Evolutionary conservation across 2,888 invertebrate species (phyloP).

Genomic region (Cerastis rubricosa): DNA sequence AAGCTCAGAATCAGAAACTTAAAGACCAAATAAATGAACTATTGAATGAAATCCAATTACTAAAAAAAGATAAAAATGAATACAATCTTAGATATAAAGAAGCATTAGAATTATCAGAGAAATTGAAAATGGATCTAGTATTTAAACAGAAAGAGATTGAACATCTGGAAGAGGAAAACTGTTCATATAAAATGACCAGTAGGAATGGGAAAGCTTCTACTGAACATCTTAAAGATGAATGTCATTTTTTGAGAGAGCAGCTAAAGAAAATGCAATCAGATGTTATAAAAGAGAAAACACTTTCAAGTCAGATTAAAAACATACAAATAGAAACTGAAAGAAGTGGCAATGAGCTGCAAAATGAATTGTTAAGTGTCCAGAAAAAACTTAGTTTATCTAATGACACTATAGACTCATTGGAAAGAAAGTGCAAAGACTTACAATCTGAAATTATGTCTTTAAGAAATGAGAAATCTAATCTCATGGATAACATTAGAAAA

Average conservation of each 20-base stretch:
- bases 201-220: slow-evolving; percentile 85
- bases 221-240: slow-evolving; percentile 86
- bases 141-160: slow-evolving; percentile 86
- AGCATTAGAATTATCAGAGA: slow-evolving; percentile 81
- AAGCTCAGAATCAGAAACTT: slow-evolving; percentile 78
- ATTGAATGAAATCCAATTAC: slow-evolving; percentile 77
- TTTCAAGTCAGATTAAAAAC: slow-evolving; percentile 91
- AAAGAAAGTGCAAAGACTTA: slow-evolving; percentile 90
- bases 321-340: slow-evolving; percentile 95
- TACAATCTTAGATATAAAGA: slow-evolving; percentile 84
- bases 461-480: slow-evolving; percentile 91
- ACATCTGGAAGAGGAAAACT: slow-evolving; percentile 86
- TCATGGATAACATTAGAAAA: slow-evolving; percentile 92
- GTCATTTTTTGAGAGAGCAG: slow-evolving; percentile 85
- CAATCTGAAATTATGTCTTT: slow-evolving; percentile 91
- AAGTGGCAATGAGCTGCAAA: slow-evolving; percentile 93
- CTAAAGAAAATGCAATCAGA: slow-evolving; percentile 87
- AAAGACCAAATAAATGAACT: slow-evolving; percentile 81
- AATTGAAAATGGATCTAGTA: slow-evolving; percentile 84
- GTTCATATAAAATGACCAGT: slow-evolving; percentile 86
- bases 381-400: slow-evolving; percentile 91
- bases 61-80: slow-evolving; percentile 86
- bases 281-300: slow-evolving; percentile 87
- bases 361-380: slow-evolving; percentile 92
- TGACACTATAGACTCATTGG: slow-evolving; percentile 90